Percentiles rank a stretch among this genome's conserved stretches.
These are phyloP conservation scores for Thecophora atra DNA, from an alignment of 2,888 invertebrate genomes.

Conservation along the genomic window DNA sequence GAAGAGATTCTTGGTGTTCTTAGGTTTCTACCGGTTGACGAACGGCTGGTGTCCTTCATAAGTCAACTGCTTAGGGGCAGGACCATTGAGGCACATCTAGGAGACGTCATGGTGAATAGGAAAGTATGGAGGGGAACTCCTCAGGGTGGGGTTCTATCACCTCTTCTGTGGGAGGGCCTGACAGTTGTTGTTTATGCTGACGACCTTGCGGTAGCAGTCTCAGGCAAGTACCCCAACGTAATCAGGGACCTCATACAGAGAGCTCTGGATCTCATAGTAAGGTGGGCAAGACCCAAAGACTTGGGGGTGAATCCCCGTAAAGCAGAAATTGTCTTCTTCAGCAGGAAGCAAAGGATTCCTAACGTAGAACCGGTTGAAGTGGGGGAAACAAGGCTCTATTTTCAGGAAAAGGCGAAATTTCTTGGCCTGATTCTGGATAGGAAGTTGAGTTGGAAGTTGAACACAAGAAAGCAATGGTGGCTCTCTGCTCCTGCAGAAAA, in stretches of 20 bases:
- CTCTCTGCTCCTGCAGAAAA: conserved; percentile 7
- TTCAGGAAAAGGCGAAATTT: conserved; percentile 4
- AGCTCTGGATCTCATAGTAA: too few relatives aligned
- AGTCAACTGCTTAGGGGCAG: background rate
- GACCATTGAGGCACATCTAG: background rate
- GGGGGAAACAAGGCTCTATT: background rate
- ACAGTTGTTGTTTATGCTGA: background rate
- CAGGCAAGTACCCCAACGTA: too few relatives aligned
- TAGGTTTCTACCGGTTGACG: background rate
- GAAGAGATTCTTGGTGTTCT: background rate
- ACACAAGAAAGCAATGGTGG: background rate
- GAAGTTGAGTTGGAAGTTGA: conserved; percentile 6
- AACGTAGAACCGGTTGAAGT: background rate
- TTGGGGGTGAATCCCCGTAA: too few relatives aligned
- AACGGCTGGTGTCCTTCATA: background rate
- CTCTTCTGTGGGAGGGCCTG: background rate
- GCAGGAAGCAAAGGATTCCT: background rate
- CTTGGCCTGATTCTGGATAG: conserved; percentile 3
- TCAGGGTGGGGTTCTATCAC: background rate
- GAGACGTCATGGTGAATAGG: background rate
- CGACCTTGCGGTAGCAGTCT: too few relatives aligned
- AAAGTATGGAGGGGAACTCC: background rate
- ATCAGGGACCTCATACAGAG: too few relatives aligned
- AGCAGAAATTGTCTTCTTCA: too few relatives aligned
- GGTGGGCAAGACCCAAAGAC: too few relatives aligned